phyloP scores from a whole-genome alignment of 2,113 vertebrate genomes.

The Gnathonemus echidnorhynchus region DNA sequence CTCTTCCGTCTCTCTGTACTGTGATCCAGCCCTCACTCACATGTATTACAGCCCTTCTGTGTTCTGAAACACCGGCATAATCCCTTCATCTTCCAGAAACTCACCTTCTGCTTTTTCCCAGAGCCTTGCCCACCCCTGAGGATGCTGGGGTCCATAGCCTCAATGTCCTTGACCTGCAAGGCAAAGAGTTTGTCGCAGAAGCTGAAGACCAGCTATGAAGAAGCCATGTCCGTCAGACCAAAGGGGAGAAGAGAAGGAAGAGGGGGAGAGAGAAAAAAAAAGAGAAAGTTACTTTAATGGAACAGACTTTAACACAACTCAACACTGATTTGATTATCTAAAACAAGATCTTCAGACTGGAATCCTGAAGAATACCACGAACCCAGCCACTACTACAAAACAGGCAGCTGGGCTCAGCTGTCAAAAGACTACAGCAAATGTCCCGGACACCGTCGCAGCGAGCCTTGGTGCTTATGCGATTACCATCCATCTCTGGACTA shows the following conservation, averaged over 20 bases:
- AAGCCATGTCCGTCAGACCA: background rate
- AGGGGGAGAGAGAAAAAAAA: background rate
- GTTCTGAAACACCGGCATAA: background rate
- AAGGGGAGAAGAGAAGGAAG: background rate
- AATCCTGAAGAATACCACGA: background rate
- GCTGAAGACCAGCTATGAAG: conserved; percentile 78
- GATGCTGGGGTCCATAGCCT: conserved; percentile 92
- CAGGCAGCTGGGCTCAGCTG: background rate
- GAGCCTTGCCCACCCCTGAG: conserved; percentile 67
- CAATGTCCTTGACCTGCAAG: conserved; percentile 81
- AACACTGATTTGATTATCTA: background rate
- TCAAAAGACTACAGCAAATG: background rate
- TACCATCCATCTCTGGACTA: background rate
- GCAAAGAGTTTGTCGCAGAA: conserved; percentile 84
- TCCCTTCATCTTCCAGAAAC: background rate
- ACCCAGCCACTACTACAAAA: background rate
- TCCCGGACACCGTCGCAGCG: background rate
- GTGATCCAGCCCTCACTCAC: background rate
- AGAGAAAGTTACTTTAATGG: background rate
- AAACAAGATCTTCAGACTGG: background rate
- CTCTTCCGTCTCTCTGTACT: background rate
- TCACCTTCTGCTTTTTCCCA: conserved; percentile 81
- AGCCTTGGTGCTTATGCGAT: background rate
- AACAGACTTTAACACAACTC: background rate
- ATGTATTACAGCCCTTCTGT: background rate